Conservation (phyloP, 2,113 vertebrate species). For the Sylvia atricapilla region DNA sequence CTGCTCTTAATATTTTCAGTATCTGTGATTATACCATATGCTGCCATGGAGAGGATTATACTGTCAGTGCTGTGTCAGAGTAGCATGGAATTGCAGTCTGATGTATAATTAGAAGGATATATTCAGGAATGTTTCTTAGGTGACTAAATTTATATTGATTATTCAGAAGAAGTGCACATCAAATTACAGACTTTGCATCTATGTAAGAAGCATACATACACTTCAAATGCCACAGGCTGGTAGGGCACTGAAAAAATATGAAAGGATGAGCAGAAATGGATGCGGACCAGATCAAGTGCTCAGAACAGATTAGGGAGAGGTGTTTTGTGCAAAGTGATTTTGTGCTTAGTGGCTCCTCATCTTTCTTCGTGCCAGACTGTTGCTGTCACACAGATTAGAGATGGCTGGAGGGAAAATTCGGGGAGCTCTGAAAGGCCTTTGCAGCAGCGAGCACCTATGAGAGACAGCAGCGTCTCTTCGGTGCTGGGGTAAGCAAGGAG, state of each 20-base stretch:
- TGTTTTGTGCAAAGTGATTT: slow-evolving; percentile 24
- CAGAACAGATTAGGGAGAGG: not conserved
- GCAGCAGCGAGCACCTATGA: not conserved
- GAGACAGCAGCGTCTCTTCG: fast-evolving
- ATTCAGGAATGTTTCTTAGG: not conserved
- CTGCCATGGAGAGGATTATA: slow-evolving; percentile 12
- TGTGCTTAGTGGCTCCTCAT: slow-evolving; percentile 3
- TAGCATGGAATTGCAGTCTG: not conserved
- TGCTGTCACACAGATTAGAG: slow-evolving; percentile 6
- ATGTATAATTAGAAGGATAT: slow-evolving; percentile 7
- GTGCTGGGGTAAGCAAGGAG: not conserved
- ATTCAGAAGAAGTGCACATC: not conserved
- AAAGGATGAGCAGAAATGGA: not conserved
- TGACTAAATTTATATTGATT: slow-evolving; percentile 13
- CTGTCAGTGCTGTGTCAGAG: slow-evolving; percentile 10
- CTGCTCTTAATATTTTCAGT: not conserved
- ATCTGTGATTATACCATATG: not conserved
- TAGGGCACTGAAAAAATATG: not conserved
- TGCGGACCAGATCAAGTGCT: not conserved
- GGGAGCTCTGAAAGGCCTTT: not conserved
- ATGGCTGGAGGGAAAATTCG: not conserved
- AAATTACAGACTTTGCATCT: not conserved
- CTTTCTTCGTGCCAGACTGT: not conserved
- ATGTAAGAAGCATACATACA: not conserved
- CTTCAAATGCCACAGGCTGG: not conserved